Evolutionary conservation across 2,113 vertebrate genomes (phyloP).

Genomic region (Ageneiosus marmoratus): DNA sequence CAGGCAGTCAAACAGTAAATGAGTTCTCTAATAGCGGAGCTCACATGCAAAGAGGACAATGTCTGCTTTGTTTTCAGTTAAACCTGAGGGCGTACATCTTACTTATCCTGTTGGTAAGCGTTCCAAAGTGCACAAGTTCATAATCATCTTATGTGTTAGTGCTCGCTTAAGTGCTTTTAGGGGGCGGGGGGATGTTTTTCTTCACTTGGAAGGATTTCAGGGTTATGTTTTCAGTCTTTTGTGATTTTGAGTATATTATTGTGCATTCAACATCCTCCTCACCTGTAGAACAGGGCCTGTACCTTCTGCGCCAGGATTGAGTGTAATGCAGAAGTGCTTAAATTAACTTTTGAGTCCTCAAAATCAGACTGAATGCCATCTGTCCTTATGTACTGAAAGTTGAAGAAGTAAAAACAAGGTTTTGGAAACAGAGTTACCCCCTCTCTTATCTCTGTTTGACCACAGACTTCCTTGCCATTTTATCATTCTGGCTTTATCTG

Average conservation of each 20-base stretch:
- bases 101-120: constrained; percentile 43
- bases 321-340: constrained; percentile 5
- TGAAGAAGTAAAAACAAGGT: constrained; percentile 34
- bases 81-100: constrained; percentile 57
- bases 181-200: constrained; percentile 1
- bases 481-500: constrained; percentile 34
- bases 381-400: constrained; percentile 14
- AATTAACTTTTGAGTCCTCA: not conserved
- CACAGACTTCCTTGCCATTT: constrained; percentile 41
- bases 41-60: constrained; percentile 56
- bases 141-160: constrained; percentile 52
- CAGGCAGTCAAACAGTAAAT: constrained; percentile 57
- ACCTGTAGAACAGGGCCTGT: constrained; percentile 31
- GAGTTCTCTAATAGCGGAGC: constrained; percentile 53
- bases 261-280: constrained; percentile 61
- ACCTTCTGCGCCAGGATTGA: not conserved
- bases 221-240: constrained; percentile 58
- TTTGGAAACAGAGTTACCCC: constrained; percentile 29
- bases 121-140: constrained; percentile 47
- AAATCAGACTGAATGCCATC: constrained; percentile 19
- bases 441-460: constrained; percentile 33
- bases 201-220: constrained; percentile 26
- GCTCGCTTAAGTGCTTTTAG: constrained; percentile 29
- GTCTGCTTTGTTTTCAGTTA: constrained; percentile 58
- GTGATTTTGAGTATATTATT: constrained; percentile 62